Percentiles rank a stretch among this genome's conserved stretches.
These are phyloP conservation scores for Gila orcuttii DNA, from an alignment of 2,113 vertebrate species.

Conservation along the genomic window DNA sequence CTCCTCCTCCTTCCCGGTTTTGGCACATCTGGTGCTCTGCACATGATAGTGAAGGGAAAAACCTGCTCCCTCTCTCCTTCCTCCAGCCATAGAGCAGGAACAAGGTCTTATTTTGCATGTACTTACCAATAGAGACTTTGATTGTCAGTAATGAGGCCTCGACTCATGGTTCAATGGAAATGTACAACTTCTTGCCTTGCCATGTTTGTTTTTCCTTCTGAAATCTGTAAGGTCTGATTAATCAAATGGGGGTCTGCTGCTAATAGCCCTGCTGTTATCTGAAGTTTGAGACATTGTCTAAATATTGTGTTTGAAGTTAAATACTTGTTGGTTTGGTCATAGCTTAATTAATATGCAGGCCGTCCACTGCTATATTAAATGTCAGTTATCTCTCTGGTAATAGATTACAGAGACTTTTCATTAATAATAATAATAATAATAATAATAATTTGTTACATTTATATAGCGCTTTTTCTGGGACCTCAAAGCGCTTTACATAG, in stretches of 20 bases:
- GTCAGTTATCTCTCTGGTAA: not conserved
- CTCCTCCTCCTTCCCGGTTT: constrained; percentile 7
- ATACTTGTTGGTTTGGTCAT: constrained; percentile 8
- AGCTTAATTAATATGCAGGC: not conserved
- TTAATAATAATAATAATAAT: too few relatives aligned
- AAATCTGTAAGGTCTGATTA: constrained; percentile 58
- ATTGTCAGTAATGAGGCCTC: constrained; percentile 40
- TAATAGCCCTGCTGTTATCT: constrained; percentile 7
- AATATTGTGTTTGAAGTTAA: constrained; percentile 5
- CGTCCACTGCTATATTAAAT: not conserved
- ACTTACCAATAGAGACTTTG: constrained; percentile 36
- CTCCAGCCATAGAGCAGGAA: constrained; percentile 14
- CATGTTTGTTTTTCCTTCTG: constrained; percentile 59
- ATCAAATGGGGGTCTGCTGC: constrained; percentile 53
- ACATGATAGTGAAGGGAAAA: constrained; percentile 4
- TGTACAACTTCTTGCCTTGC: constrained; percentile 51
- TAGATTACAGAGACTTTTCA: not conserved
- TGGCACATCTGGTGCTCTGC: constrained; percentile 40
- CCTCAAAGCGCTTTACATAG: too few relatives aligned
- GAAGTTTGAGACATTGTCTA: not conserved
- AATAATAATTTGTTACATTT: too few relatives aligned
- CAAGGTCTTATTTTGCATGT: not conserved
- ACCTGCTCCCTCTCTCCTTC: constrained; percentile 35
- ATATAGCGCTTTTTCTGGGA: too few relatives aligned
- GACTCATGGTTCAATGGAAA: constrained; percentile 48